A percentile compares a stretch with the other conserved stretches of the same genome.
phyloP scores from a whole-genome alignment of 1,140 invertebrate genomes.

The Drosophila malerkotliana region DNA sequence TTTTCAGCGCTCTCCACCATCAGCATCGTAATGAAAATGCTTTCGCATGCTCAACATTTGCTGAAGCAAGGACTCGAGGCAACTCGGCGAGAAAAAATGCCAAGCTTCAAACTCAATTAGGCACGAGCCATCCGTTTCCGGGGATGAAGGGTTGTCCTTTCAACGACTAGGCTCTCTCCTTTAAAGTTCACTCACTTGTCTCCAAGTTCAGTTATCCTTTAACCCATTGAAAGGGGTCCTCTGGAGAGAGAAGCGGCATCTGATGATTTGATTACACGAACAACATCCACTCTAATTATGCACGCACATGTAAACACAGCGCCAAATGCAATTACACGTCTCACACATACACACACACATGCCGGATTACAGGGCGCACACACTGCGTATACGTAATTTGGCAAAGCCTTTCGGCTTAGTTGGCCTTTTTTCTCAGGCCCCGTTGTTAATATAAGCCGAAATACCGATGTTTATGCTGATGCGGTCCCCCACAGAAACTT shows the following conservation, averaged over 20 bases:
- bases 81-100: conserved; percentile 13
- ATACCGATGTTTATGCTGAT: conserved; percentile 12
- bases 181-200: conserved; percentile 49
- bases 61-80: conserved; percentile 8
- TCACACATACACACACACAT: conserved; percentile 9
- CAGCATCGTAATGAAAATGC: conserved; percentile 68
- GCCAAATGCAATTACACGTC: conserved; percentile 72
- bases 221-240: conserved; percentile 29
- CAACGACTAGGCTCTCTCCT: neutral
- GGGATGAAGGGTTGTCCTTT: too few relatives aligned
- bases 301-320: conserved; percentile 77
- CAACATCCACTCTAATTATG: conserved; percentile 78
- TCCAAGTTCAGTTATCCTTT: neutral
- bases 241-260: conserved; percentile 1
- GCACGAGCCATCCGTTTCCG: conserved; percentile 38
- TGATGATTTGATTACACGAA: conserved; percentile 75
- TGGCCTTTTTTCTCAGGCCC: conserved; percentile 33
- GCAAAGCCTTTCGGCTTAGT: conserved; percentile 46
- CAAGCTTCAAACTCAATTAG: conserved; percentile 68
- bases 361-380: conserved; percentile 63
- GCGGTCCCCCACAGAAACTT: conserved; percentile 15
- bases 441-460: conserved; percentile 21
- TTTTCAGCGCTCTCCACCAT: conserved; percentile 49
- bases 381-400: conserved; percentile 72
- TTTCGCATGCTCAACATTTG: conserved; percentile 58